These are phyloP conservation scores for Peromyscus californicus DNA, from an alignment of 2,113 vertebrate species.

Conservation along the genomic window DNA sequence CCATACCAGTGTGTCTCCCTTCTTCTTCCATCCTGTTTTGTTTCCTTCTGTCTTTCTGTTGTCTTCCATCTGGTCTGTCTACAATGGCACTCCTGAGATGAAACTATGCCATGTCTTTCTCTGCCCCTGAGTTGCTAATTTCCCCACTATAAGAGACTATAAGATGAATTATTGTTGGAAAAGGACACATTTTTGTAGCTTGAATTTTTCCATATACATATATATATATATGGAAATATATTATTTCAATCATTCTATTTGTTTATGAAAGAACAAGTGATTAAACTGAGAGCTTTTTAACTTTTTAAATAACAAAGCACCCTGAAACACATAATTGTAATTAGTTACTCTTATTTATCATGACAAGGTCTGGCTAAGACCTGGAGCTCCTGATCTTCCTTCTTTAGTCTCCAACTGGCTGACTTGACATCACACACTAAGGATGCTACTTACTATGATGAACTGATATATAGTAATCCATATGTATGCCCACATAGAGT, in stretches of 20 bases:
- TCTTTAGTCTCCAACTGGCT: background rate
- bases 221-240: no score
- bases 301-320: slow-evolving; percentile 64
- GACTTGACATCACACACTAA: slow-evolving; percentile 59
- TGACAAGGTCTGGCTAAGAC: background rate
- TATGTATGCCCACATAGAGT: background rate
- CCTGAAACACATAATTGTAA: slow-evolving; percentile 37
- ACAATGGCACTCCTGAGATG: background rate
- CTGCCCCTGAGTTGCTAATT: slow-evolving; percentile 29
- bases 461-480: slow-evolving; percentile 50
- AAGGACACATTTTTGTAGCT: background rate
- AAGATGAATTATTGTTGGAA: slow-evolving; percentile 48
- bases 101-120: background rate
- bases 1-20: background rate
- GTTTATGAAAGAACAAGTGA: slow-evolving; percentile 60
- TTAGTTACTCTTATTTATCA: background rate
- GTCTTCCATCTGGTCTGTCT: background rate
- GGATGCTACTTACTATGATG: slow-evolving; percentile 54
- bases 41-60: background rate
- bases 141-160: slow-evolving; percentile 16
- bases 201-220: background rate
- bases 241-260: slow-evolving; percentile 47
- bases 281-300: slow-evolving; percentile 6
- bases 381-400: no score
- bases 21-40: background rate